Percentiles rank a stretch among this genome's conserved stretches.
Conservation (phyloP, 2,888 invertebrate species). For the Drosophila sordidapex region DNA sequence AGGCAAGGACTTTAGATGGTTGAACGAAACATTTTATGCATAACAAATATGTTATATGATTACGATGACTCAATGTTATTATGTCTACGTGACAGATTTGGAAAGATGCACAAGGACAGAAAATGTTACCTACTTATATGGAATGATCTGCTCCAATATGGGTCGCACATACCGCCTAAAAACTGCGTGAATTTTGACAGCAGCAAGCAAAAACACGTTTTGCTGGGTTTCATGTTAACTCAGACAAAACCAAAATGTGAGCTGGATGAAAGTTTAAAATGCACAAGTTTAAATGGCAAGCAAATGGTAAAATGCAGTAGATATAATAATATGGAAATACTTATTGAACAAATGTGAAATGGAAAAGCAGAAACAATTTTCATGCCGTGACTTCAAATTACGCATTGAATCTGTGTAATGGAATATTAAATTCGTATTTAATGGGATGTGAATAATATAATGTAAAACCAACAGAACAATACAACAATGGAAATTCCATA, state of each 20-base stretch:
- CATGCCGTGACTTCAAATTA: not conserved
- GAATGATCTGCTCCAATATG: not conserved
- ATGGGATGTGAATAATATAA: not conserved
- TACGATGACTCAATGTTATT: not conserved
- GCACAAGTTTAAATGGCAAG: not conserved
- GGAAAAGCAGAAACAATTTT: not conserved
- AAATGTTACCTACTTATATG: not conserved
- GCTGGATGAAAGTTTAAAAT: not conserved
- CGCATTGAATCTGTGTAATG: conserved; percentile 7
- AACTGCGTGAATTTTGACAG: not conserved
- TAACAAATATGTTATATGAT: not conserved
- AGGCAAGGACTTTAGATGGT: not conserved
- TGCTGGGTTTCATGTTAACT: conserved; percentile 5
- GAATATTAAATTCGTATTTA: conserved; percentile 1
- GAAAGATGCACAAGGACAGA: not conserved
- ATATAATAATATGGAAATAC: not conserved
- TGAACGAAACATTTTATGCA: not conserved
- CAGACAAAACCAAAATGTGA: not conserved
- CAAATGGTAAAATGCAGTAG: not conserved
- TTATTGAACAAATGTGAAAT: not conserved
- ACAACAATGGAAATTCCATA: conserved; percentile 31
- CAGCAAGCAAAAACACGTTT: not conserved
- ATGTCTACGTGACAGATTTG: not conserved
- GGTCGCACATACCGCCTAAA: not conserved
- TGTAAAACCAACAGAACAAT: conserved; percentile 7